These are phyloP conservation scores for Lepidochrysops patricia DNA, from an alignment of 2,888 invertebrate genomes.

Conservation along the genomic window DNA sequence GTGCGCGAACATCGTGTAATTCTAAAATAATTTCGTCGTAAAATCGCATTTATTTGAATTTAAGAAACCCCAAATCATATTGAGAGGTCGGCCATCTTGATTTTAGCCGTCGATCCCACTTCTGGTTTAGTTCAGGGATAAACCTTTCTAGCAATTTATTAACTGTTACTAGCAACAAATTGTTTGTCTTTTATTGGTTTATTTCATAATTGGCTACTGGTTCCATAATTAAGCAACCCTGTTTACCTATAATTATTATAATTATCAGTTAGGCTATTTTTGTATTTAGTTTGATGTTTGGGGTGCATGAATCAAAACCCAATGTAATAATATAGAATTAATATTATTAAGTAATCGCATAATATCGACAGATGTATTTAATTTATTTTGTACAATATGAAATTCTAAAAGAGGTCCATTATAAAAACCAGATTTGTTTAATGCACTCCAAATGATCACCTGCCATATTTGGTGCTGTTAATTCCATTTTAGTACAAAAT, in stretches of 20 bases:
- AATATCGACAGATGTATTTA: background rate
- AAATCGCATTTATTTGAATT: background rate
- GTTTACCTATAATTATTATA: background rate
- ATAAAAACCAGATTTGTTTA: conserved; percentile 1
- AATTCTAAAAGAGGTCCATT: conserved; percentile 7
- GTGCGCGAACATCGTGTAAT: background rate
- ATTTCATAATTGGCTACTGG: background rate
- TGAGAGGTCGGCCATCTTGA: background rate
- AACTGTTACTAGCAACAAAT: background rate
- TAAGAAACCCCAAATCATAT: background rate
- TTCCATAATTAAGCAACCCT: background rate
- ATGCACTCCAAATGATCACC: conserved; percentile 7
- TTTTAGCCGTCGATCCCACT: background rate
- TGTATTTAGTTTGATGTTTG: background rate
- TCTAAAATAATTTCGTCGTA: background rate
- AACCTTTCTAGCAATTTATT: background rate
- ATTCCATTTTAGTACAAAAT: conserved; percentile 53
- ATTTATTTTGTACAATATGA: conserved; percentile 1
- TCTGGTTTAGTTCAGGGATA: background rate
- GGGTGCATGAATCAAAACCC: conserved; percentile 5
- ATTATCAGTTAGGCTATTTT: background rate
- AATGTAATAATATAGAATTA: background rate
- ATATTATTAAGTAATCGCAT: background rate
- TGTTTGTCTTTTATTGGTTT: background rate
- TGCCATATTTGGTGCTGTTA: conserved; percentile 44